Evolutionary conservation across 2,797 vertebrate genomes (phyloP).

Genomic region (Myotis pilosus): DNA sequence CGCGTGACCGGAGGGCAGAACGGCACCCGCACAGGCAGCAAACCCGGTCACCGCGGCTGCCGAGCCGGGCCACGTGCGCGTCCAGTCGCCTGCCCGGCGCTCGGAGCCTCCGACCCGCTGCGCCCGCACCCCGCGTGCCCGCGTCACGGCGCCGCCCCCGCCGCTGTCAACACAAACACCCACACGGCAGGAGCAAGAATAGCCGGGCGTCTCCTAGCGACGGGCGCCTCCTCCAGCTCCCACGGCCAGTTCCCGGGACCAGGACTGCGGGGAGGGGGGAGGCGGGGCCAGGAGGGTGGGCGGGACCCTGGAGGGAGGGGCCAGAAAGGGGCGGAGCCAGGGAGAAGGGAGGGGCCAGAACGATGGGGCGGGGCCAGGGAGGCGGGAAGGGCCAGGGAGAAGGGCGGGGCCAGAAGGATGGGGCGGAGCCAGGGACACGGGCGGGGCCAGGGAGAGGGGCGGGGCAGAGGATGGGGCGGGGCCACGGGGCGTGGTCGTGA

Average conservation of each 20-base stretch:
- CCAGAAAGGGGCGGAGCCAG: rapidly evolving
- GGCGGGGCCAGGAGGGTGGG: too few species aligned
- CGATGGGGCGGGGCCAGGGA: too few species aligned
- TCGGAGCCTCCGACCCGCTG: slow-evolving; percentile 14
- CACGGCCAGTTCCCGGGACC: too few species aligned
- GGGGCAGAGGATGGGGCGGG: neutral
- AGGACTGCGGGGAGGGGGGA: rapidly evolving
- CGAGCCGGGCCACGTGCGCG: slow-evolving; percentile 12
- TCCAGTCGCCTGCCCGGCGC: slow-evolving; percentile 65
- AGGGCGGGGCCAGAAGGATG: too few species aligned
- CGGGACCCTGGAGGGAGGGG: rapidly evolving
- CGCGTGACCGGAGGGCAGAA: neutral
- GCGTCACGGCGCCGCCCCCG: slow-evolving; percentile 22
- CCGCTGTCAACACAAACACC: slow-evolving; percentile 69
- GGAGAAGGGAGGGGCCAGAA: rapidly evolving
- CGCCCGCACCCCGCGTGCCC: slow-evolving; percentile 32
- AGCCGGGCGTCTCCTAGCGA: slow-evolving; percentile 20
- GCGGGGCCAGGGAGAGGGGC: too few species aligned
- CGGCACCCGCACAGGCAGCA: neutral
- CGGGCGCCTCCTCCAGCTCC: neutral
- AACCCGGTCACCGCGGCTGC: neutral
- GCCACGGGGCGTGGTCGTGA: too few species aligned
- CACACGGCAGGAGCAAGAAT: slow-evolving; percentile 64
- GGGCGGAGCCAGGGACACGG: too few species aligned
- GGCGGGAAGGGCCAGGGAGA: too few species aligned